These are phyloP conservation scores for Pampusana beccarii DNA, from an alignment of 2,113 vertebrate species.

Conservation along the genomic window DNA sequence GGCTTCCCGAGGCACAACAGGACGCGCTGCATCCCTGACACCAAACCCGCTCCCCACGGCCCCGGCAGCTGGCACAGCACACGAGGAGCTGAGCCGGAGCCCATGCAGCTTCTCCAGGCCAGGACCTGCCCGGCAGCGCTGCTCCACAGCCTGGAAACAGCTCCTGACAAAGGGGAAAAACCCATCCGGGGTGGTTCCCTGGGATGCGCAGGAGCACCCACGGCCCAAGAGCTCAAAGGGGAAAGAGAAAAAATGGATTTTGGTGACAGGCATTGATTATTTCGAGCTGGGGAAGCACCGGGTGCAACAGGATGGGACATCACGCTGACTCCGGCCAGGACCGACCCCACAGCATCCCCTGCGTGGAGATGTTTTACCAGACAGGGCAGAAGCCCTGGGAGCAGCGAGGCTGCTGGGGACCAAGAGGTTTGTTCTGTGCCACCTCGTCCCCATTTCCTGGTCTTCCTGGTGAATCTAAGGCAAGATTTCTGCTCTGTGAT, in stretches of 20 bases:
- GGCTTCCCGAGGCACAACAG: neutral
- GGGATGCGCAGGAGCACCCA: neutral
- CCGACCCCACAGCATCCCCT: rapidly evolving
- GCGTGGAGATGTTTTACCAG: rapidly evolving
- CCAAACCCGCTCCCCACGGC: neutral
- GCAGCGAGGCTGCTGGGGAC: neutral
- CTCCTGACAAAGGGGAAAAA: neutral
- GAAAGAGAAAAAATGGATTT: neutral
- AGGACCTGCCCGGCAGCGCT: neutral
- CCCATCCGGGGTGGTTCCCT: too few relatives aligned
- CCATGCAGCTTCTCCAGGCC: neutral
- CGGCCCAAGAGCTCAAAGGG: neutral
- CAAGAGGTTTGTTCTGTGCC: neutral
- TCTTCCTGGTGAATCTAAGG: neutral
- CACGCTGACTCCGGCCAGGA: rapidly evolving
- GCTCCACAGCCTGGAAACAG: neutral
- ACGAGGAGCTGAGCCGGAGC: neutral
- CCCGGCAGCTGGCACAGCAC: neutral
- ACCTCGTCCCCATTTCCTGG: neutral
- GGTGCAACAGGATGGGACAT: neutral
- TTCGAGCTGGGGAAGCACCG: neutral
- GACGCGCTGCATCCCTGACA: neutral
- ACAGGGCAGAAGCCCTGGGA: neutral
- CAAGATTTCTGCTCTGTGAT: conserved; percentile 30
- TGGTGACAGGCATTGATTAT: neutral